These are phyloP conservation scores for Danaus melanippus DNA, from an alignment of 1,140 invertebrate genomes.

Conservation along the genomic window DNA sequence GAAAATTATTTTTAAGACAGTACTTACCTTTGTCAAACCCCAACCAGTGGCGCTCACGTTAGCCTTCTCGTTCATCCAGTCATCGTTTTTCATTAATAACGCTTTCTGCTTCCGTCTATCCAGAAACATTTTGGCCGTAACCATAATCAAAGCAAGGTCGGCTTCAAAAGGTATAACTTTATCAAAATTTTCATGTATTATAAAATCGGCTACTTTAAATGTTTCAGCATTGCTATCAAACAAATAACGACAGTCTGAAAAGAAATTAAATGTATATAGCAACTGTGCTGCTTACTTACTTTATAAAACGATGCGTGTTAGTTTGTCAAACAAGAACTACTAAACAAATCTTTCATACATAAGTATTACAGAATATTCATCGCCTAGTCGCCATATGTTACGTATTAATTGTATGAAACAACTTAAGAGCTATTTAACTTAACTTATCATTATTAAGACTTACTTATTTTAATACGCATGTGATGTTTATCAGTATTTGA, in stretches of 20 bases:
- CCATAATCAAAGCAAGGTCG: slow-evolving; percentile 44
- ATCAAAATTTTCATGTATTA: slow-evolving; percentile 38
- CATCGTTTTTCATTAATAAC: slow-evolving; percentile 23
- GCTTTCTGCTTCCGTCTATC: slow-evolving; percentile 28
- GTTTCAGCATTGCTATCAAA: slow-evolving; percentile 26
- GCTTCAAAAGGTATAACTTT: slow-evolving; percentile 31
- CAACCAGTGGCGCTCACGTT: slow-evolving; percentile 40
- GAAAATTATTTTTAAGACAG: too few species aligned
- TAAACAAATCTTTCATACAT: too few species aligned
- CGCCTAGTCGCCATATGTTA: too few species aligned
- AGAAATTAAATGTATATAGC: too few species aligned
- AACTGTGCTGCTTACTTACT: too few species aligned
- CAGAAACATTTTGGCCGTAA: slow-evolving; percentile 26
- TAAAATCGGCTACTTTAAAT: slow-evolving; percentile 22
- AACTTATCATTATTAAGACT: slow-evolving; percentile 7
- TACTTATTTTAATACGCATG: slow-evolving; percentile 39
- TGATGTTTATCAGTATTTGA: slow-evolving; percentile 27
- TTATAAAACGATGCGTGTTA: too few species aligned
- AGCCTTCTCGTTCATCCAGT: slow-evolving; percentile 34
- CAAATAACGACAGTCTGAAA: slow-evolving; percentile 31
- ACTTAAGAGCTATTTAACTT: too few species aligned
- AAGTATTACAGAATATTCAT: too few species aligned
- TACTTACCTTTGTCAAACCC: slow-evolving; percentile 33
- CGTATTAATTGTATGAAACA: too few species aligned
- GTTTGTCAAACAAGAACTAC: too few species aligned